phyloP scores from a whole-genome alignment of 2,797 vertebrate genomes.

The Brotula barbata region DNA sequence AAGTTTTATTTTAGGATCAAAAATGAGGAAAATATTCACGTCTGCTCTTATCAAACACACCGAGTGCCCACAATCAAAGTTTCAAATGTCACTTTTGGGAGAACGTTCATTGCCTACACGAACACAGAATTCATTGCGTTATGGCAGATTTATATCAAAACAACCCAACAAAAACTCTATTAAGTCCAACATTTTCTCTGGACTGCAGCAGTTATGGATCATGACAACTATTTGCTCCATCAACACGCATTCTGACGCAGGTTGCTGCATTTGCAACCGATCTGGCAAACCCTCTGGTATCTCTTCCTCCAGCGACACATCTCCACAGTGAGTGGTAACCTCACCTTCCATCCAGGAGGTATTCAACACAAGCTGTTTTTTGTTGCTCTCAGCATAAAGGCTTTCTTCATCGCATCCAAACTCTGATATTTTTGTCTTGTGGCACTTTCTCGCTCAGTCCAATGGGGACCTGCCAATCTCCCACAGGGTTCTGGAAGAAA shows the following conservation, averaged over 20 bases:
- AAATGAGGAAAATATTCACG: slow-evolving; percentile 9
- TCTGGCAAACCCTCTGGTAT: slow-evolving; percentile 37
- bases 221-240: slow-evolving; percentile 63
- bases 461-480: slow-evolving; percentile 76
- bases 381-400: slow-evolving; percentile 74
- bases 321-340: slow-evolving; percentile 36
- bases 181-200: slow-evolving; percentile 51
- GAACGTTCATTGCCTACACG: background rate
- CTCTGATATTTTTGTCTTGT: slow-evolving; percentile 82
- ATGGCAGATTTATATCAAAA: slow-evolving; percentile 23
- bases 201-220: slow-evolving; percentile 44
- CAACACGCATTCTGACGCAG: slow-evolving; percentile 57
- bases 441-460: slow-evolving; percentile 73
- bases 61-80: slow-evolving; percentile 11
- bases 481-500: slow-evolving; percentile 79
- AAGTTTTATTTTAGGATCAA: slow-evolving; percentile 30
- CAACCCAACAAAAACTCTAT: slow-evolving; percentile 29
- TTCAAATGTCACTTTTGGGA: background rate
- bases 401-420: slow-evolving; percentile 75
- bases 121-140: slow-evolving; percentile 17
- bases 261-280: slow-evolving; percentile 37
- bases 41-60: slow-evolving; percentile 21
- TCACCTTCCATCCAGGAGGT: slow-evolving; percentile 66
- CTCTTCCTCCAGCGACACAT: slow-evolving; percentile 52
- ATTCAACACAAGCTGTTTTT: slow-evolving; percentile 74